A percentile compares a stretch with the other conserved stretches of the same genome.
Evolutionary conservation across 2,797 vertebrate species (phyloP).

Genomic region (Neosalanx taihuensis): DNA sequence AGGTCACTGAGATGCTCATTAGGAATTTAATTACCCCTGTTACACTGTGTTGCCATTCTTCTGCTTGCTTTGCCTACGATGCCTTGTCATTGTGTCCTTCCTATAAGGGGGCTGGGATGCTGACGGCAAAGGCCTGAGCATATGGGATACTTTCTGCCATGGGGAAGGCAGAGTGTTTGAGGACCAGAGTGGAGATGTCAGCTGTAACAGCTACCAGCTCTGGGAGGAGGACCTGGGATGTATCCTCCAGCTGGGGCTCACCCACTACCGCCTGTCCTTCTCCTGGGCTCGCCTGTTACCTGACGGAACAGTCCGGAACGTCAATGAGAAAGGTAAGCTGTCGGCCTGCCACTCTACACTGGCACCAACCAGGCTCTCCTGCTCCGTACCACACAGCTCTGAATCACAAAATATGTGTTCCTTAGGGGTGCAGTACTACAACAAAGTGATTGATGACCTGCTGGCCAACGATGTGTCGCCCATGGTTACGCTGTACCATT

Average conservation of each 20-base stretch:
- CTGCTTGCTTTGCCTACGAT: conserved; percentile 6
- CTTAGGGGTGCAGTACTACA: conserved; percentile 78
- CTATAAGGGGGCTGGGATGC: conserved; percentile 85
- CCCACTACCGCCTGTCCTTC: conserved; percentile 93
- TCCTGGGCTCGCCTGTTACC: conserved; percentile 96
- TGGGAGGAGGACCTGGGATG: conserved; percentile 94
- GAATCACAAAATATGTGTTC: conserved; percentile 22
- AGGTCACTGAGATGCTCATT: no score
- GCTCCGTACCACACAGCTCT: not conserved
- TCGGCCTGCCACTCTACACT: no score
- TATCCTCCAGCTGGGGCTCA: conserved; percentile 91
- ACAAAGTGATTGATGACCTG: conserved; percentile 78
- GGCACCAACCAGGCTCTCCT: no score
- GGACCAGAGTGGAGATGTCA: conserved; percentile 86
- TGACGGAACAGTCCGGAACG: conserved; percentile 83
- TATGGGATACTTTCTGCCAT: conserved; percentile 93
- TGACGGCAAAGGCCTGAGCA: conserved; percentile 83
- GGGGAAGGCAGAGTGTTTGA: conserved; percentile 83
- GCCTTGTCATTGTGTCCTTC: conserved; percentile 45
- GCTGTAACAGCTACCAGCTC: conserved; percentile 92
- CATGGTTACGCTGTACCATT: conserved; percentile 79
- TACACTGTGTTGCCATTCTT: not conserved
- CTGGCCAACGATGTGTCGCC: conserved; percentile 66
- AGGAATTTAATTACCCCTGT: no score
- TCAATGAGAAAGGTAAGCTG: conserved; percentile 89